A percentile compares a stretch with the other conserved stretches of the same genome.
phyloP scores from a whole-genome alignment of 1,140 invertebrate genomes.

The Drosophila nannoptera region DNA sequence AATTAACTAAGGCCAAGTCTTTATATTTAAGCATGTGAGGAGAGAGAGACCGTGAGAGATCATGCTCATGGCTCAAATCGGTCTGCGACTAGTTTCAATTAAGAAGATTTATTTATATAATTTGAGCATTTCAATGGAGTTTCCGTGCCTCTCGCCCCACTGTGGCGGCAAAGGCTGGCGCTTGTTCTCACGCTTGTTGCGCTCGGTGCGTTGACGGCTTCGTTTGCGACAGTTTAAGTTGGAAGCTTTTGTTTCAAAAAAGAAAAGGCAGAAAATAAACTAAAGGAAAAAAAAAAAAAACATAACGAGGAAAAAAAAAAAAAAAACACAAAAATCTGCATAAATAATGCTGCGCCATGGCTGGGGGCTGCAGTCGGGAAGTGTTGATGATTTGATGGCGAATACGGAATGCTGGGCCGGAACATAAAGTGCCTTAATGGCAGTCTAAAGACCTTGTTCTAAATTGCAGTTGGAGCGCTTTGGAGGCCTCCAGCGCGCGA shows the following conservation, averaged over 20 bases:
- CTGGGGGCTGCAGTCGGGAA: slow-evolving; percentile 43
- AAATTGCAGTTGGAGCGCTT: slow-evolving; percentile 36
- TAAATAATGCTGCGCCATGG: slow-evolving; percentile 69
- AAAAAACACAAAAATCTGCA: slow-evolving; percentile 47
- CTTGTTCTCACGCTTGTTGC: slow-evolving; percentile 74
- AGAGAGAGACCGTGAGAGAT: too few species aligned
- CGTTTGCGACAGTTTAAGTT: slow-evolving; percentile 55
- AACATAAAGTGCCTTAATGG: slow-evolving; percentile 58
- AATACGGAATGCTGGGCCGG: slow-evolving; percentile 58
- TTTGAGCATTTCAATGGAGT: slow-evolving; percentile 35
- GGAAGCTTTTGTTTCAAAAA: slow-evolving; percentile 56
- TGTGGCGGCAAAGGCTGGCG: slow-evolving; percentile 44
- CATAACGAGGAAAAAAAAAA: too few species aligned
- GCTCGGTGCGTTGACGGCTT: slow-evolving; percentile 45
- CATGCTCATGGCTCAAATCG: background rate
- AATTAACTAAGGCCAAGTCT: too few species aligned
- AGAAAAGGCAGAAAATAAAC: background rate
- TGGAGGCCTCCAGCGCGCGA: slow-evolving; percentile 21
- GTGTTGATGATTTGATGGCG: slow-evolving; percentile 72
- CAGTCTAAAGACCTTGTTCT: slow-evolving; percentile 51
- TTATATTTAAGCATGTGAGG: too few species aligned
- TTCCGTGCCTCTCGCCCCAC: slow-evolving; percentile 32
- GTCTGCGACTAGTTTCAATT: background rate
- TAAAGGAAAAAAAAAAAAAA: background rate
- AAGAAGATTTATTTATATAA: background rate